Evolutionary conservation across 2,888 invertebrate species (phyloP), one percentile per base, ranked within the genome.

Genomic region (Idaea straminata): DNA sequence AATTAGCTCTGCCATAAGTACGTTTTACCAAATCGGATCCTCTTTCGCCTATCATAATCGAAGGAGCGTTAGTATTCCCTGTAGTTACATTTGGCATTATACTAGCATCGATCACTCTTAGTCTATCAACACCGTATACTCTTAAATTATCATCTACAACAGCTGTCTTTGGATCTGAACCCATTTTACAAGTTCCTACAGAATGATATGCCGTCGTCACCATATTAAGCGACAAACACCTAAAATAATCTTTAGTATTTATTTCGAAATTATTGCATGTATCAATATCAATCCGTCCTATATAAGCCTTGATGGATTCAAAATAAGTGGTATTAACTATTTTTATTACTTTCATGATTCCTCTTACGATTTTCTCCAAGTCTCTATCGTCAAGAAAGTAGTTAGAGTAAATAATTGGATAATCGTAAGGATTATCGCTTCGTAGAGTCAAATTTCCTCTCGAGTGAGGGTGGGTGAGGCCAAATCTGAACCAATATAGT

Each of bases 21-120:
- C 95, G 91, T 80, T 96, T 96, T 62, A 96, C 94, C 85, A 96
- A 92, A 81, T 96, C 96, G 0, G 96, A 94, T 0, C 93, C 96
- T 77, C 96, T 95, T 80, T 97, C 97, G 0, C 94, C 97, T 61
- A 97, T 96, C 97, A 97, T 97, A 15, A 96, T 95, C 0, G 94
- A 93, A 0, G 96, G 96, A 0, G 95, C 97, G 79, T 97, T 96
- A 0, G 96, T 96, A 80, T 97, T 97, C 0, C 96, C 96, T 77
- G 96, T 96, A 0, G 95, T 93, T 62, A 96, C 94, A 3, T 83
- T 91, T 0, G 97, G 97, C 96, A 97, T 97, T 60, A 97, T 94
- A 64, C 96, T 96, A 0, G 96, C 96, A 81, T 96, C 96, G 0
- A 95, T 94, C 0, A 96, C 95, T 58, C 96, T 89, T 1, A 96